Evolutionary conservation across 2,888 invertebrate species (phyloP), one percentile per base, ranked within the genome.

Genomic region (Eupithecia dodoneata): DNA sequence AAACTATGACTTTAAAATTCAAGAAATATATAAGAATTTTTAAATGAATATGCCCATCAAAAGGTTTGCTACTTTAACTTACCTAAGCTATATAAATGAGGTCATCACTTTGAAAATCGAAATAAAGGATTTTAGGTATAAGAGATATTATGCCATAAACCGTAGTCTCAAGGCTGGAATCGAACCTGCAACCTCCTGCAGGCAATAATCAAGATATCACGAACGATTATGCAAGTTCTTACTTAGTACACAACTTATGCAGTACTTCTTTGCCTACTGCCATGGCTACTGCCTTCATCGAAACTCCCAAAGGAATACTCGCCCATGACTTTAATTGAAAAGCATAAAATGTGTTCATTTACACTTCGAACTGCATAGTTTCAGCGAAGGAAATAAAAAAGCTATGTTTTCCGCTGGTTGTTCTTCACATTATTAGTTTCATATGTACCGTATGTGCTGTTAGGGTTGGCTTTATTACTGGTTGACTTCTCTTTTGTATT

Each of bases 371-470:
- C 79, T 80, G 80, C 73, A 76, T 65, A 77, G 59, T 77, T 67
- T 72, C 71, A 75, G 77, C 63, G 77, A 78, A 78, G 49, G 66
- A 76, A 74, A 55, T 63, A 72, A 80, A 79, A 78, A 76, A 67
- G 65, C 73, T 71, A 74, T 78, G 73, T 76, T 77, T 77, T 70
- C 79, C 72, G 73, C 71, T 30, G 30, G 76, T 79, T 79, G 75
- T 75, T 80, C 80, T 83, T 86, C 86, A 86, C 86, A 85, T 89
- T 91, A 91, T 89, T 91, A 91, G 89, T 90, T 89, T 85, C 84
- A 82, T 83, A 83, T 81, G 82, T 70, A 47, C 70, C 18, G 47
- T 85, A 83, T 82, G 81, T 80, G 42, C 80, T 75, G 78, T 73
- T 81, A 81, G 81, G 82, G 83, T 81, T 83, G 83, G 71, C 82